phyloP scores from a whole-genome alignment of 2,113 vertebrate species.

The Melospiza georgiana region DNA sequence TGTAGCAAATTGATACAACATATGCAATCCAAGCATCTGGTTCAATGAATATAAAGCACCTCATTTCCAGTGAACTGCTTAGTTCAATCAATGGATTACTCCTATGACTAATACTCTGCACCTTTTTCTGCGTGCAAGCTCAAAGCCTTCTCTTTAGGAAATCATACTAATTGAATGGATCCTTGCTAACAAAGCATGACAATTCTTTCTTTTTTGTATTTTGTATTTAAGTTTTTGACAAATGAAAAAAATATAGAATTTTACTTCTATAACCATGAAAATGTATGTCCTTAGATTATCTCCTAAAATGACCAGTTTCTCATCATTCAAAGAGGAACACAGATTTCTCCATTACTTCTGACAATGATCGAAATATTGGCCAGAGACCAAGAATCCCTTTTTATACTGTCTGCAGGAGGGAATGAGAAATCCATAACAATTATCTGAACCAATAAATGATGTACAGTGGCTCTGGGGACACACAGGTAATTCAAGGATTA shows the following conservation, averaged over 20 bases:
- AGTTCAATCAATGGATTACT: background rate
- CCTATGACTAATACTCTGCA: background rate
- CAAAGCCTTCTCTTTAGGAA: background rate
- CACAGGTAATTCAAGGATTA: background rate
- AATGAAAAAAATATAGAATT: background rate
- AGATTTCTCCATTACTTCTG: background rate
- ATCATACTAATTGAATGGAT: background rate
- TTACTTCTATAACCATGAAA: background rate
- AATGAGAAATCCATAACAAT: background rate
- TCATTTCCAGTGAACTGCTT: background rate
- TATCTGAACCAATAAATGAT: background rate
- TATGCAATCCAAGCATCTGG: background rate
- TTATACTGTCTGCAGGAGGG: background rate
- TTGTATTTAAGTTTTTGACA: background rate
- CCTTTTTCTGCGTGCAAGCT: background rate
- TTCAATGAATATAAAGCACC: background rate
- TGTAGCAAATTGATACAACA: background rate
- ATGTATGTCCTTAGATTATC: background rate
- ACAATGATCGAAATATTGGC: background rate
- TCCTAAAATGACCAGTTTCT: background rate
- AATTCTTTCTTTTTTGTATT: background rate
- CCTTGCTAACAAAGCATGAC: background rate
- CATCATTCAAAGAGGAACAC: background rate
- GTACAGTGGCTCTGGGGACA: background rate
- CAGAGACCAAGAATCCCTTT: background rate